phyloP scores from a whole-genome alignment of 2,888 invertebrate species.

The Glyphotaelius pellucidus region DNA sequence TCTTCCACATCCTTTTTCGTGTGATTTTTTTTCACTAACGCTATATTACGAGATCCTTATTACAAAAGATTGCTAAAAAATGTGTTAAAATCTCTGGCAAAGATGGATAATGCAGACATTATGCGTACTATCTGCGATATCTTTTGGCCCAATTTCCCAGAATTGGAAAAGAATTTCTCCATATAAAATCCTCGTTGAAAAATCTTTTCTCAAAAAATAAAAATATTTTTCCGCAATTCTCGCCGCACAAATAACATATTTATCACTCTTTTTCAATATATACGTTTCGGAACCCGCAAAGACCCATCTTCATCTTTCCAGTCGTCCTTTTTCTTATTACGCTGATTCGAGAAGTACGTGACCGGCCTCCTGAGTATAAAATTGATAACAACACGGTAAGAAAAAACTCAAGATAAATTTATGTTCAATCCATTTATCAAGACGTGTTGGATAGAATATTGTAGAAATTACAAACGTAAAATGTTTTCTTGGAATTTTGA shows the following conservation, averaged over 20 bases:
- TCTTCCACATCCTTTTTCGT: background rate
- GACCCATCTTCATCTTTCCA: conserved; percentile 42
- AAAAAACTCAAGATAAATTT: conserved; percentile 22
- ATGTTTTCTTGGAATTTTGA: conserved; percentile 17
- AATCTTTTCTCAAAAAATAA: conserved; percentile 2
- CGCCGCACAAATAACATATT: conserved; percentile 45
- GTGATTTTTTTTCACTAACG: background rate
- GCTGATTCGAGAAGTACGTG: conserved; percentile 51
- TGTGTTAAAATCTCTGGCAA: background rate
- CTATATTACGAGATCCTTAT: background rate
- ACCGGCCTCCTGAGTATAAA: conserved; percentile 25
- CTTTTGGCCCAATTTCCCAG: background rate
- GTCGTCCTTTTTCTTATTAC: conserved; percentile 55
- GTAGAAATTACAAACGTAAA: conserved; percentile 25
- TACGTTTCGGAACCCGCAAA: conserved; percentile 26
- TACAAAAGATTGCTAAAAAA: background rate
- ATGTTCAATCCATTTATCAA: conserved; percentile 20
- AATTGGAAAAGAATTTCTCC: background rate
- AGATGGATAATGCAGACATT: background rate
- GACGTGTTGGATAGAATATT: conserved; percentile 30
- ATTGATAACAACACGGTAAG: conserved; percentile 31
- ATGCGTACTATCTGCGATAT: background rate
- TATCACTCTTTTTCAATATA: conserved; percentile 44
- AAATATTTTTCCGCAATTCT: background rate
- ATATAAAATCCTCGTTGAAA: background rate